Base-by-base conservation (phyloP, 2,888 invertebrate species). In the Exocentrus adspersus region DNA sequence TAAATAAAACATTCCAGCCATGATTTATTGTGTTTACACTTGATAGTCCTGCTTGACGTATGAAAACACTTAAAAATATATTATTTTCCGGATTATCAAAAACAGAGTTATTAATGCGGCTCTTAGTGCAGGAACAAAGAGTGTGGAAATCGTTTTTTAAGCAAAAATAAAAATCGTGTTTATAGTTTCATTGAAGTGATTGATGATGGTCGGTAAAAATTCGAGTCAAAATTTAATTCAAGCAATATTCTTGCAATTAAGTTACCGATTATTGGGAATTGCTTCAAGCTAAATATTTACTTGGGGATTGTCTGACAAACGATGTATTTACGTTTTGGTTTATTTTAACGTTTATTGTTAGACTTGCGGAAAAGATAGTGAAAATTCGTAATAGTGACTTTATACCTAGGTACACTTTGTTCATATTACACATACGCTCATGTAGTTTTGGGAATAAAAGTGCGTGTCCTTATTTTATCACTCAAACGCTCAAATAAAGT, bases 201-300 rank as follows among this genome's bases (percentile, higher is more conserved):
- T n/a, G 3, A 37, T 37, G 37, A 14, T n/a, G 14, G 14, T 37
- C 14, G 5, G 37, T 37, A 37, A 37, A 37, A 37, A 37, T 5
- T 3, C 12, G 37, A 37, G 37, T 37, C 14, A 37, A 2, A 37
- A 30, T 28, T 50, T 50, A 30, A 17, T 30, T 28, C 37, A 37
- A 6, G 14, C 17, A 30, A 12, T 28, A 28, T 50, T 16, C 30
- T 14, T 50, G 50, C 37, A 37, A 50, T 50, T 50, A 50, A 50
- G 24, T 14, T 16, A 50, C 14, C 30, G 30, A 50, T 28, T 50
- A 30, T 28, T 30, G 50, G 16, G 12, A 50, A 30, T 16, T 28
- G 16, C 24, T 17, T 30, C 30, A 16, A 30, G 30, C 9, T 50
- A 50, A 50, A 50, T 50, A 50, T 50, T 50, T 50, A 50, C 30